Conservation (phyloP, 2,113 vertebrate genomes). For the Scalopus aquaticus region DNA sequence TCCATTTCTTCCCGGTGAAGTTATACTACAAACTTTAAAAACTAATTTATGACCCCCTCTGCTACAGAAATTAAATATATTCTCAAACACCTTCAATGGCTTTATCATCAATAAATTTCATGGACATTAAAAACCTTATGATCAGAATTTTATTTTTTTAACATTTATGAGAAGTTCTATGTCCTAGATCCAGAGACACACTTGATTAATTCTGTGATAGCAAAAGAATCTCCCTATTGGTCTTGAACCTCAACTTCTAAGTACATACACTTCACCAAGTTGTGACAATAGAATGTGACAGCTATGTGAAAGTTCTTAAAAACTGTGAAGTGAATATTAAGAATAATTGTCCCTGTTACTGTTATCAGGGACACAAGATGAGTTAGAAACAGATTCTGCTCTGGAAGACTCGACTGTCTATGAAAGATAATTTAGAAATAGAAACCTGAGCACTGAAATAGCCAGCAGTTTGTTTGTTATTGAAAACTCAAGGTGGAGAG, state of each 20-base stretch:
- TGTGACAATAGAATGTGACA: neutral
- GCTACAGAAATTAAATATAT: neutral
- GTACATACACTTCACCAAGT: neutral
- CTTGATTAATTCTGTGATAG: neutral
- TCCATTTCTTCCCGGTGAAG: neutral
- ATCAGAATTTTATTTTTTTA: slow-evolving; percentile 11
- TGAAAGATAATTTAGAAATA: neutral
- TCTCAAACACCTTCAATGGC: neutral
- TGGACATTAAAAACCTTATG: neutral
- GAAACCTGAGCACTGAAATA: neutral
- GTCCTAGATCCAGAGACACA: neutral
- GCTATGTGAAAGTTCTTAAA: neutral
- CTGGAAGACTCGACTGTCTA: neutral
- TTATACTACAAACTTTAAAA: neutral
- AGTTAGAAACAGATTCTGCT: neutral
- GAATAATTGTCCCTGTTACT: neutral
- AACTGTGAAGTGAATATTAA: neutral
- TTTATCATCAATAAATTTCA: neutral
- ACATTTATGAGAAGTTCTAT: neutral
- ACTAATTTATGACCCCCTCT: neutral
- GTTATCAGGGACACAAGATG: neutral
- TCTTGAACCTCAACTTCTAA: neutral
- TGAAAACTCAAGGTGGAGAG: neutral
- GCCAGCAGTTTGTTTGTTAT: neutral
- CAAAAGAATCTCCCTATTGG: neutral